A percentile compares a stretch with the other conserved stretches of the same genome.
Conservation (phyloP, 2,113 vertebrate species). For the Halichoerus grypus region DNA sequence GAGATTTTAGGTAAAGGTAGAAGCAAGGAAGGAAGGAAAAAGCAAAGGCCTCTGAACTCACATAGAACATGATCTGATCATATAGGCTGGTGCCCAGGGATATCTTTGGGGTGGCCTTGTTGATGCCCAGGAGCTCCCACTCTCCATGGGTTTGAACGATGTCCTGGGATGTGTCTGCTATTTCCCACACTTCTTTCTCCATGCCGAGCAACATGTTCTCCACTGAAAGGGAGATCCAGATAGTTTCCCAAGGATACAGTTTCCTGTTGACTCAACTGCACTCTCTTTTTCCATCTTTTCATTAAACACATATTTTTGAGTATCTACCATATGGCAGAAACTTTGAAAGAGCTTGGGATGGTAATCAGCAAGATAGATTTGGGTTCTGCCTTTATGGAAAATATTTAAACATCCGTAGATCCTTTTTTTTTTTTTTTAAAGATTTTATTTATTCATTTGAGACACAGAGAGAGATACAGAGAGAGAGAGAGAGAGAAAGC, state of each 20-base stretch:
- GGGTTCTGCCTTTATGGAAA: neutral
- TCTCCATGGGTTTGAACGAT: slow-evolving; percentile 44
- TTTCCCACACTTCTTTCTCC: slow-evolving; percentile 55
- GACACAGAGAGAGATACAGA: too few species aligned
- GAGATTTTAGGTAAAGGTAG: neutral
- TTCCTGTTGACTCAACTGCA: neutral
- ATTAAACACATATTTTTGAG: slow-evolving; percentile 81
- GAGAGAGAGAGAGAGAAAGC: too few species aligned
- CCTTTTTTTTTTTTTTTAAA: neutral
- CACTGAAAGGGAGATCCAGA: neutral
- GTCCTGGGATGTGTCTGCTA: neutral
- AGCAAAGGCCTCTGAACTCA: slow-evolving; percentile 13
- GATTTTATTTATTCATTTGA: too few species aligned
- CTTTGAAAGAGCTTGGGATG: neutral
- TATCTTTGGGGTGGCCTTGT: slow-evolving; percentile 18
- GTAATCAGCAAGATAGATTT: neutral
- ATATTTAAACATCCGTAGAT: neutral
- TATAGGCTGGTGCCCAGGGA: neutral
- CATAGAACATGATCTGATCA: slow-evolving; percentile 47
- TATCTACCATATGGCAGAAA: neutral
- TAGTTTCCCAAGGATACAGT: neutral
- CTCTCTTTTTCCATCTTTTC: neutral
- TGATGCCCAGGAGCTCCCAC: slow-evolving; percentile 59
- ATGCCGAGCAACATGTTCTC: slow-evolving; percentile 45
- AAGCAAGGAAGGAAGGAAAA: neutral